Evolutionary conservation across 2,888 invertebrate genomes (phyloP).

Genomic region (Vanessa cardui): DNA sequence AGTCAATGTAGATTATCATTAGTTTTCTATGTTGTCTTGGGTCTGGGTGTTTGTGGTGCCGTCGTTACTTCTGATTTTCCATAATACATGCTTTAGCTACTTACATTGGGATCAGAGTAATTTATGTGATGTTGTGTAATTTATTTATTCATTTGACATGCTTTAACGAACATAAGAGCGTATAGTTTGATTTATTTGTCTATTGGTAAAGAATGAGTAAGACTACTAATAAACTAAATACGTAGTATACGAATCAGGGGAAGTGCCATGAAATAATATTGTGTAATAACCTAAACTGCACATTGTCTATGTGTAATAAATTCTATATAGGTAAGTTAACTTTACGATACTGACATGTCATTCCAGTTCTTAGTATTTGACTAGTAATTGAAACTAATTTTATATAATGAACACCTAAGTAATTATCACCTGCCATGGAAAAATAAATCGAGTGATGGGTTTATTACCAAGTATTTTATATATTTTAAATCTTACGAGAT

Average conservation of each 20-base stretch:
- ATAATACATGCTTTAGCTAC: no score
- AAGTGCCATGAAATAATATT: background rate
- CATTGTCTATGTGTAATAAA: background rate
- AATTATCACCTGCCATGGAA: conserved; percentile 27
- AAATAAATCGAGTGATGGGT: conserved; percentile 13
- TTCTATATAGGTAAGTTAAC: background rate
- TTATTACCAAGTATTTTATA: conserved; percentile 5
- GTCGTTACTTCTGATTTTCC: no score
- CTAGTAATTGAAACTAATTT: conserved; percentile 27
- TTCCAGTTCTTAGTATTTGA: conserved; percentile 23
- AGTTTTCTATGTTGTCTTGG: no score
- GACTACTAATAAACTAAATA: no score
- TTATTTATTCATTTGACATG: no score
- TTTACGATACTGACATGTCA: background rate
- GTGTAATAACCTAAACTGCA: background rate
- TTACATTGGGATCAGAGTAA: no score
- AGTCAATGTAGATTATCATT: no score
- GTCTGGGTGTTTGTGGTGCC: no score
- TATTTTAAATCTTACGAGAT: conserved; percentile 17
- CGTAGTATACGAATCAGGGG: background rate
- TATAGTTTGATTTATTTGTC: no score
- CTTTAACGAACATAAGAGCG: no score
- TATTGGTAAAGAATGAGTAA: no score
- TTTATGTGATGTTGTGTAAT: no score
- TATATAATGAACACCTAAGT: conserved; percentile 22